Conservation (phyloP, 1,140 invertebrate genomes). For the Battus philenor region DNA sequence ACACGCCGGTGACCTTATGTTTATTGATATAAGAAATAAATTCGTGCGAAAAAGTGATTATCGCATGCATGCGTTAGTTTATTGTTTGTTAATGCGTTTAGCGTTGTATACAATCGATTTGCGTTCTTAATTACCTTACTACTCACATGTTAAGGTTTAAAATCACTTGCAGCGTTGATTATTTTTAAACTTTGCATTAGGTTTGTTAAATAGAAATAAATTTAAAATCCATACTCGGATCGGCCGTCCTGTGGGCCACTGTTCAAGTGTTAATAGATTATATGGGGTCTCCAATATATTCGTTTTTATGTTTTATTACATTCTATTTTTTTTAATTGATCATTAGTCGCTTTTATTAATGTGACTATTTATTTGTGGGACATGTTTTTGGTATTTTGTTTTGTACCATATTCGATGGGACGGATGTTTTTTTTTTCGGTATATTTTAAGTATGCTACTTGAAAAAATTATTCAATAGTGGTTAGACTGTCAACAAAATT, state of each 20-base stretch:
- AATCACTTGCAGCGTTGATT: too few species aligned
- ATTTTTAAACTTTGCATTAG: too few species aligned
- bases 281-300: slow-evolving; percentile 20
- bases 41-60: not conserved
- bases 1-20: slow-evolving; percentile 1
- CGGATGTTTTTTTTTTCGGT: too few species aligned
- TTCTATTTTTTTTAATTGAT: slow-evolving; percentile 29
- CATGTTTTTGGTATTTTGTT: slow-evolving; percentile 18
- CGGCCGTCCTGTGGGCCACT: slow-evolving; percentile 37
- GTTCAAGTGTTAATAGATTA: slow-evolving; percentile 61
- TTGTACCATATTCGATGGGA: too few species aligned
- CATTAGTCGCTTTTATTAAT: slow-evolving; percentile 29
- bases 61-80: slow-evolving; percentile 5
- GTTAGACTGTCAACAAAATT: too few species aligned
- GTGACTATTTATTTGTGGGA: slow-evolving; percentile 21
- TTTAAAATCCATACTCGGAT: slow-evolving; percentile 51
- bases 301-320: slow-evolving; percentile 33
- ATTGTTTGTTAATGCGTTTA: slow-evolving; percentile 22
- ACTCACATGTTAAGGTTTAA: too few species aligned
- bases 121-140: slow-evolving; percentile 3
- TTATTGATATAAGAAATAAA: slow-evolving; percentile 16
- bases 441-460: too few species aligned
- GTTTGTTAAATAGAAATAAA: slow-evolving; percentile 50
- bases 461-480: too few species aligned
- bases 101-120: slow-evolving; percentile 15